Evolutionary conservation across 2,888 invertebrate genomes (phyloP), one percentile per base, ranked within the genome.

Genomic region (Meteorus cinctellus): DNA sequence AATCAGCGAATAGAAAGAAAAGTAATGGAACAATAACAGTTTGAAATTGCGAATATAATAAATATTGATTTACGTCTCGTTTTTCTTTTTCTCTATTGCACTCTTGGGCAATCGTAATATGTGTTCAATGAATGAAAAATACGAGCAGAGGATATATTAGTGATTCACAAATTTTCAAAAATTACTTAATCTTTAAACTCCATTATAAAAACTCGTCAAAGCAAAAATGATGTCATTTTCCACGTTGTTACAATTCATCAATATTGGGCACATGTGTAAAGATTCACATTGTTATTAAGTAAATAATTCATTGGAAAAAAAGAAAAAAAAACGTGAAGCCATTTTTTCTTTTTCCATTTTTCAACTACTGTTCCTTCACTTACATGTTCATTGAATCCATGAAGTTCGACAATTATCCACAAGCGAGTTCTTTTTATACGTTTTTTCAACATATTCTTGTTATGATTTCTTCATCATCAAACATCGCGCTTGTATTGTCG

Each of bases 261-360:
- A 75, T 34, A 75, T 65, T 77, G 68, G 71, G 62, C 65, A 68
- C 36, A 72, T 73, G 45, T 76, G 19, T 63, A 59, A 65, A 67
- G 34, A 72, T 31, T 72, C 72, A 59, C 8, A 34, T 34, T 8
- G 34, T 34, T 36, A 51, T 41, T 72, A 79, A 77, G 75, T 79
- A 77, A 77, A 68, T 77, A 70, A 74, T 70, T 65, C 27, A 48
- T 60, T 14, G 65, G 71, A 62, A 74, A 66, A 76, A 77, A 72
- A 65, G 51, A 24, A 2, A 60, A 55, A 19, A 55, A 8, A 19
- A n/a, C 4, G 8, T n/a, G 55, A 24, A 8, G 2, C n/a, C 4
- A 19, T 2, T 51, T n/a, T 1, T 6, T 19, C 8, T 55, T 48
- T 48, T n/a, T 29, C 24, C 51, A n/a, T 55, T 55, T 24, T 55